Percentiles rank a stretch among this genome's conserved stretches.
phyloP scores from a whole-genome alignment of 2,797 vertebrate species.

The Phataginus tricuspis region DNA sequence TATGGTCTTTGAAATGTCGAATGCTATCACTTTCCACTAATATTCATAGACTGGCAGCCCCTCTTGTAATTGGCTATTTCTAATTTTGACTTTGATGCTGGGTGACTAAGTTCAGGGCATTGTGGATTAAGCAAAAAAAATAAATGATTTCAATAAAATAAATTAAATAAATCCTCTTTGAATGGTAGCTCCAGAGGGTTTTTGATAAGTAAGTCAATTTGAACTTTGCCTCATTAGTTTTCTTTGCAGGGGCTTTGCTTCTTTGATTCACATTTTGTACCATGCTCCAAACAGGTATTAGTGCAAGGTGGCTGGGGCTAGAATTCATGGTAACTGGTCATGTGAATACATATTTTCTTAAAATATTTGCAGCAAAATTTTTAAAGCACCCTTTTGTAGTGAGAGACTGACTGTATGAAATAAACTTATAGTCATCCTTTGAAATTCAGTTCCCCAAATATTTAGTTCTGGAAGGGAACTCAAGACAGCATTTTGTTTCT shows the following conservation, averaged over 20 bases:
- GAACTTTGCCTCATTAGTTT: slow-evolving; percentile 6
- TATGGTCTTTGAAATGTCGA: not conserved
- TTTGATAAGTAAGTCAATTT: slow-evolving; percentile 8
- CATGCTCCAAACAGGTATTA: not conserved
- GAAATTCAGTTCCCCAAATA: not conserved
- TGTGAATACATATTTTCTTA: not conserved
- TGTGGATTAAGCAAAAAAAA: not conserved
- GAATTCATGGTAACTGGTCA: not conserved
- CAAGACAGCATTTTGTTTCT: not conserved
- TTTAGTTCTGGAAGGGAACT: not conserved
- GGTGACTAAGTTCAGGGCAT: not conserved
- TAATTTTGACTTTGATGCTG: not conserved
- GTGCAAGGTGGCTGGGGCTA: not conserved
- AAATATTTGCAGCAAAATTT: not conserved
- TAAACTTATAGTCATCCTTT: not conserved
- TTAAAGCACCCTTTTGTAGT: not conserved
- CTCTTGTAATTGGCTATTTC: not conserved
- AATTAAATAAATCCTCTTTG: slow-evolving; percentile 12
- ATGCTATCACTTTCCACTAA: not conserved
- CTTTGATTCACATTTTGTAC: not conserved
- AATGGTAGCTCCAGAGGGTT: not conserved
- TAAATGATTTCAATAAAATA: slow-evolving; percentile 36
- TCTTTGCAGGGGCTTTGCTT: not conserved
- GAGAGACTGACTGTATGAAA: not conserved
- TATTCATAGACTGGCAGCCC: not conserved